Conservation (phyloP, 2,797 vertebrate species). For the Muscicapa striata region DNA sequence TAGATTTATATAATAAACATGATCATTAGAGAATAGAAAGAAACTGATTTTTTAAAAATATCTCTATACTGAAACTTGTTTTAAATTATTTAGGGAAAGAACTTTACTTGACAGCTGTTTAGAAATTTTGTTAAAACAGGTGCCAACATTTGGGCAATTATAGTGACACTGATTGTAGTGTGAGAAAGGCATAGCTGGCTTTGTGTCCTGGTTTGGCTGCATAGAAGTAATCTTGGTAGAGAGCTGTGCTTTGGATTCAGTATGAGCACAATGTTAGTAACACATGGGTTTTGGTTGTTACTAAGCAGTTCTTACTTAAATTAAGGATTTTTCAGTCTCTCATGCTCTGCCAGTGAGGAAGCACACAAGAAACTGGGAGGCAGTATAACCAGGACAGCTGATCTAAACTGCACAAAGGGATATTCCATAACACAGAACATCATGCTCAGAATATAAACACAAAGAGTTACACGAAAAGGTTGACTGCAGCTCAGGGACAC, state of each 20-base stretch:
- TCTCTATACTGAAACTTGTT: not conserved
- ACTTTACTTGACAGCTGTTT: not conserved
- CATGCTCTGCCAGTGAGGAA: not conserved
- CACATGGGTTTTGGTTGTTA: not conserved
- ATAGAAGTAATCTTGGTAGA: not conserved
- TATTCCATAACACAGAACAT: not conserved
- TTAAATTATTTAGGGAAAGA: not conserved
- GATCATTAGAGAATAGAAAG: not conserved
- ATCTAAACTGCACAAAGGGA: not conserved
- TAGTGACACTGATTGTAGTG: not conserved
- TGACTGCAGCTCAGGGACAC: not conserved
- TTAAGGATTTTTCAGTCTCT: not conserved
- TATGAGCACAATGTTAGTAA: not conserved
- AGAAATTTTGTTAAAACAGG: not conserved
- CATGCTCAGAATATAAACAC: not conserved
- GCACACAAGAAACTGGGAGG: not conserved
- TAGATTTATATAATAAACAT: not conserved
- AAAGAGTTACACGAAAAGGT: not conserved
- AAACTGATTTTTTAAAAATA: not conserved
- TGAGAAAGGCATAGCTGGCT: not conserved
- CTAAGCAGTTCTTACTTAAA: not conserved
- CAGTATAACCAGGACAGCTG: not conserved
- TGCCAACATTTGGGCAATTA: not conserved
- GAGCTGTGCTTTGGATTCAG: not conserved
- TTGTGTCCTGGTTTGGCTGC: not conserved